These are phyloP conservation scores for Conops quadrifasciatus DNA, from an alignment of 2,888 invertebrate species.

Conservation along the genomic window DNA sequence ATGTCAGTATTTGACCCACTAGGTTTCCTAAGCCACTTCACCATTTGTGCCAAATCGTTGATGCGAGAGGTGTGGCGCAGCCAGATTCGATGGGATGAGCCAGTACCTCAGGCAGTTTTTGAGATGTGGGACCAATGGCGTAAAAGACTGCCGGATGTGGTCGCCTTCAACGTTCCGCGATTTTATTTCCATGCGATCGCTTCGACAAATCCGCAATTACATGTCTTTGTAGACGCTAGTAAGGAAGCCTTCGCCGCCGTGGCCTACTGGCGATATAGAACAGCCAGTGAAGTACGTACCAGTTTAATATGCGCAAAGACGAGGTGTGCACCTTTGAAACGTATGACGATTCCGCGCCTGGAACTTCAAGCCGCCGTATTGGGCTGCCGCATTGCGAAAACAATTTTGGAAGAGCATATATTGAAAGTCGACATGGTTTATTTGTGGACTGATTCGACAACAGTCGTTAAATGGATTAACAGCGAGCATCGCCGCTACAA, in stretches of 20 bases:
- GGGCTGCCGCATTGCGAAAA: neutral
- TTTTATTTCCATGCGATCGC: neutral
- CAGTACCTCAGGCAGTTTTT: slow-evolving; percentile 23
- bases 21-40: slow-evolving; percentile 29
- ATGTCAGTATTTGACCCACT: slow-evolving; percentile 37
- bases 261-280: neutral
- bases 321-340: too few relatives aligned
- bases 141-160: neutral
- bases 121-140: slow-evolving; percentile 1
- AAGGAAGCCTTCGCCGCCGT: neutral
- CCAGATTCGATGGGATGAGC: slow-evolving; percentile 32
- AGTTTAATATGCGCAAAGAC: neutral
- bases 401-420: neutral
- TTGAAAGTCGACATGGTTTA: neutral
- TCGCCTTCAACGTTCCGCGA: neutral
- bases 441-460: neutral
- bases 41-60: slow-evolving; percentile 28
- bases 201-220: neutral
- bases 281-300: neutral
- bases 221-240: neutral
- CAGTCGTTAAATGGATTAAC: neutral
- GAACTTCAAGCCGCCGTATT: slow-evolving; percentile 16
- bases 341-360: slow-evolving; percentile 5
- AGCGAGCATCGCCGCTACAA: slow-evolving; percentile 11
- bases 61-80: slow-evolving; percentile 35